Percentiles rank a stretch among this genome's conserved stretches.
Evolutionary conservation across 2,797 vertebrate genomes (phyloP).

Genomic region (Falco rusticolus): DNA sequence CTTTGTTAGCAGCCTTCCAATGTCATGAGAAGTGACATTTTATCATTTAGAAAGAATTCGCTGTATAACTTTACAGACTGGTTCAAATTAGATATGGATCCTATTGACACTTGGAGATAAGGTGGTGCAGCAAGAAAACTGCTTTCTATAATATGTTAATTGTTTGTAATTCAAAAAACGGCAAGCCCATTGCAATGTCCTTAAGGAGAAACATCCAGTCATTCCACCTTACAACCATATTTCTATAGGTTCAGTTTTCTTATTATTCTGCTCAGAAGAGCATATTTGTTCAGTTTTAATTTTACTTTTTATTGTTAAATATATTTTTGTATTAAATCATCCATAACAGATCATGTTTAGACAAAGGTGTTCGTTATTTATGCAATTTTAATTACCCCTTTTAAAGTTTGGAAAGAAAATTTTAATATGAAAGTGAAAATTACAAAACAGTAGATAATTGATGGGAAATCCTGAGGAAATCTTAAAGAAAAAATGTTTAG

Average conservation of each 20-base stretch:
- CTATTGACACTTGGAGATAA: background rate
- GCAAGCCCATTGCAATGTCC: background rate
- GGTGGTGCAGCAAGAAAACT: background rate
- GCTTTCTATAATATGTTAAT: background rate
- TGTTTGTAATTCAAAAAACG: background rate
- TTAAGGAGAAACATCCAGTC: background rate
- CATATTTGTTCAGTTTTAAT: background rate
- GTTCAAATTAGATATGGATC: slow-evolving; percentile 1
- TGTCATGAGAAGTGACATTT: background rate
- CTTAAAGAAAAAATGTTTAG: background rate
- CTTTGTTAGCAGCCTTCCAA: slow-evolving; percentile 15
- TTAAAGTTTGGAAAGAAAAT: background rate
- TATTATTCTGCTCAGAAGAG: background rate
- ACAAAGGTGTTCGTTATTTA: background rate
- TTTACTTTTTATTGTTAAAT: background rate
- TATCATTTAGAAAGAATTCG: slow-evolving; percentile 12
- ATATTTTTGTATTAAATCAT: background rate
- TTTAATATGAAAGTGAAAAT: background rate
- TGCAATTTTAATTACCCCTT: background rate
- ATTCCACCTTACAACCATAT: background rate
- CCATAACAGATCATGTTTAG: background rate
- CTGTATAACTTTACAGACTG: background rate
- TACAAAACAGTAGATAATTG: background rate
- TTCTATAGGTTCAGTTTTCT: background rate
- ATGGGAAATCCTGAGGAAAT: background rate